Base-by-base conservation (phyloP, 2,113 vertebrate species). In the Leptobrachium ailaonicum region DNA sequence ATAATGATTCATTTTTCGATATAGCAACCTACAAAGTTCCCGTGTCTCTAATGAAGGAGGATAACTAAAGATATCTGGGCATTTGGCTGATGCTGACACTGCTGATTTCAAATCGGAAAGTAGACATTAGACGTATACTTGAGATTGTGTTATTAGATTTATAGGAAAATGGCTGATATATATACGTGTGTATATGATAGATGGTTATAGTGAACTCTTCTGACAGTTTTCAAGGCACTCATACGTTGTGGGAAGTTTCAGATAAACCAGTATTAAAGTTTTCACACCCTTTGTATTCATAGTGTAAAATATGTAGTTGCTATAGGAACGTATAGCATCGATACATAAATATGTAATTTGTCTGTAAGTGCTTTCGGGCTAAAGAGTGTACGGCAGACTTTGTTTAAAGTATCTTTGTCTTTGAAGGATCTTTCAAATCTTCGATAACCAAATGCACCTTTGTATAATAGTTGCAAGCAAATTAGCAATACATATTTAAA, bases 401-500 rank as follows among this genome's bases (percentile, higher is more conserved):
- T 54, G 50, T 50, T 50, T 74, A 63, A 75, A 81, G 71, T 41
- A 81, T 78, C 69, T 81, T 80, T 81, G 53, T 81, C 79, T 81
- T 63, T 81, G n/a, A 75, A 75, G 75, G 71, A 81, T 41, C 20
- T 32, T 32, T 32, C 40, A 66, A 54, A 73, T 69, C 72, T 60
- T n/a, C 11, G 20, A 73, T 74, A 68, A 80, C 71, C 64, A 74
- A 74, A 81, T 81, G 79, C 20, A 69, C 73, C 66, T 75, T 62
- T 73, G 32, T 73, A 44, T 75, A 71, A 10, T 20, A 12, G 32
- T 41, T 74, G 50, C 72, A n/a, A 67, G 79, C 66, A 74, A 68
- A 81, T 81, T 81, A 81, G 66, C 53, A 6, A 81, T 68, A 81
- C 72, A 69, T 62, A 75, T 75, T 81, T 60, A 75, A 81, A 62